These are phyloP conservation scores for Bos javanicus DNA, from an alignment of 2,113 vertebrate species.

Conservation along the genomic window DNA sequence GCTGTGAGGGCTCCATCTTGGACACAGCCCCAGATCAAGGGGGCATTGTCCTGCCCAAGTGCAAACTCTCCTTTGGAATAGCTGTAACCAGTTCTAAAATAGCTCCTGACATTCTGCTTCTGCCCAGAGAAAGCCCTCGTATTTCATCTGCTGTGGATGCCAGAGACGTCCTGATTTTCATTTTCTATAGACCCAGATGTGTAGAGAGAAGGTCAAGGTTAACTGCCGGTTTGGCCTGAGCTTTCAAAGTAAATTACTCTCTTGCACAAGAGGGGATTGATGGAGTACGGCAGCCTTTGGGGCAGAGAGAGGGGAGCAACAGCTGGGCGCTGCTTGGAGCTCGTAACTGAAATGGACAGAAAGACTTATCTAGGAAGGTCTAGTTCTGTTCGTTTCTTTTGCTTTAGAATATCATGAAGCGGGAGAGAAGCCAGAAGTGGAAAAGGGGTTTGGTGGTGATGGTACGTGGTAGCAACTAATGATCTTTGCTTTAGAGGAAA, in stretches of 20 bases:
- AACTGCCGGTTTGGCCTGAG: conserved; percentile 60
- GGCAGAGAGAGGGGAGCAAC: not conserved
- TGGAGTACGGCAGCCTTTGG: conserved; percentile 30
- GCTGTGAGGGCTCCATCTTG: not conserved
- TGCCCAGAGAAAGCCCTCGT: conserved; percentile 44
- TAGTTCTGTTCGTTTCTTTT: not conserved
- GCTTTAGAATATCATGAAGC: not conserved
- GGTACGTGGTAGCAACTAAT: not conserved
- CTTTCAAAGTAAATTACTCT: conserved; percentile 59
- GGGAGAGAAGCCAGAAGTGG: not conserved
- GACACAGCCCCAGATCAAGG: not conserved
- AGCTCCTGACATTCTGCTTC: conserved; percentile 43
- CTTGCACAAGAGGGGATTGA: conserved; percentile 28
- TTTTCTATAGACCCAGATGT: conserved; percentile 64
- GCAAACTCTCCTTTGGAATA: conserved; percentile 30
- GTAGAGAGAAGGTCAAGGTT: conserved; percentile 59
- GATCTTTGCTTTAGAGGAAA: conserved; percentile 5
- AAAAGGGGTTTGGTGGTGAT: not conserved
- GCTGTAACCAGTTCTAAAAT: conserved; percentile 22
- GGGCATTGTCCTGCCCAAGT: not conserved
- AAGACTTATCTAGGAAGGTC: not conserved
- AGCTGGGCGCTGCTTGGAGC: not conserved
- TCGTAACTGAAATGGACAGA: not conserved
- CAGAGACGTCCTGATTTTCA: conserved; percentile 54
- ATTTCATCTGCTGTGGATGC: conserved; percentile 46